Percentiles rank a stretch among this genome's conserved stretches.
These are phyloP conservation scores for Cataglyphis livida DNA, from an alignment of 2,888 invertebrate genomes.

Conservation along the genomic window DNA sequence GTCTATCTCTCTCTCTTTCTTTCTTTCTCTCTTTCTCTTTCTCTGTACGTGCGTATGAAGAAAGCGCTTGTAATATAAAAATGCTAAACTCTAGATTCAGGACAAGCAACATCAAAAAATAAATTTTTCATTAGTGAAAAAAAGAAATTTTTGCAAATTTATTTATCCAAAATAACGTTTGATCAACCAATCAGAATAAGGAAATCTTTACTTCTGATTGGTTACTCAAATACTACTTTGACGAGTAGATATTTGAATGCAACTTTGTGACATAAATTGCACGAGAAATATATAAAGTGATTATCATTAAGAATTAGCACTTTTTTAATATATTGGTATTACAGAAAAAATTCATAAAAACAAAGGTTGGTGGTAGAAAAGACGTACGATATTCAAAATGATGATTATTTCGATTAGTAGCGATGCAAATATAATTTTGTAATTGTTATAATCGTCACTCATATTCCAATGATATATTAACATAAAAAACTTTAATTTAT, in stretches of 20 bases:
- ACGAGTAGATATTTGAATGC: not conserved
- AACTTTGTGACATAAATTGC: not conserved
- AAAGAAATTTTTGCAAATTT: no score
- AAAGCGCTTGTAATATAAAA: no score
- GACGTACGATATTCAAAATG: no score
- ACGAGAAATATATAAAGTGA: not conserved
- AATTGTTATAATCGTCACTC: no score
- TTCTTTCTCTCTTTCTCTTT: no score
- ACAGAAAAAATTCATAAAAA: not conserved
- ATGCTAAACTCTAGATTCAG: not conserved
- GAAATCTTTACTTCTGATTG: not conserved
- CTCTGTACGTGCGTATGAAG: no score
- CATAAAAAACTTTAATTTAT: no score
- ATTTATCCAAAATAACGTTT: no score
- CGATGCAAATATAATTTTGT: no score
- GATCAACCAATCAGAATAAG: not conserved
- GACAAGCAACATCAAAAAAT: not conserved
- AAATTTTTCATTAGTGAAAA: not conserved
- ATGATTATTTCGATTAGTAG: no score
- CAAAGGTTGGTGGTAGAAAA: not conserved
- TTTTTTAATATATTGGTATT: not conserved
- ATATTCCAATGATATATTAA: no score
- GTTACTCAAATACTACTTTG: not conserved
- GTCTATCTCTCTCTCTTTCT: no score
- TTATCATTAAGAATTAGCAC: not conserved